phyloP scores from a whole-genome alignment of 2,888 invertebrate genomes.

The Cryptus viduatorius region DNA sequence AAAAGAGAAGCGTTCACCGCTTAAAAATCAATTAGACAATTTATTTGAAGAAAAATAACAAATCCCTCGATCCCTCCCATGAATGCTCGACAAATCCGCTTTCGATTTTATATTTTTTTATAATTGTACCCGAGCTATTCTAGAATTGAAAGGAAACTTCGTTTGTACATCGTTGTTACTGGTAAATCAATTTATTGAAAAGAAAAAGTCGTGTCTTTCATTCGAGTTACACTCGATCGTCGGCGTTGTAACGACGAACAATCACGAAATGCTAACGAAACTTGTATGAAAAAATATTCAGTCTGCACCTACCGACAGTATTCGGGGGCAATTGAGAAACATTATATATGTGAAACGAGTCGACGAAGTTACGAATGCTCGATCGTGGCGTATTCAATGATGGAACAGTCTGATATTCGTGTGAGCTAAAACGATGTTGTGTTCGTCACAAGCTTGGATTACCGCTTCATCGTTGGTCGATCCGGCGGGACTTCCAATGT shows the following conservation, averaged over 20 bases:
- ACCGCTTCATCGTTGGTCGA: conserved; percentile 97
- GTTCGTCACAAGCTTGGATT: conserved; percentile 96
- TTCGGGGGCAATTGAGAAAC: conserved; percentile 16
- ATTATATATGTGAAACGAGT: neutral
- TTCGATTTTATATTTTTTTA: conserved; percentile 67
- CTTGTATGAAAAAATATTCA: conserved; percentile 53
- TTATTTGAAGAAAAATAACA: conserved; percentile 47
- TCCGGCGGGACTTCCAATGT: conserved; percentile 96
- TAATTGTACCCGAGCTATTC: conserved; percentile 55
- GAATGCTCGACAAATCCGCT: conserved; percentile 46
- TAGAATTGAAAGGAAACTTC: conserved; percentile 46
- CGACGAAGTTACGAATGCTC: neutral
- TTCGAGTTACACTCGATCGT: conserved; percentile 9
- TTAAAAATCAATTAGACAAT: conserved; percentile 53
- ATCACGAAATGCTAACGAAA: neutral
- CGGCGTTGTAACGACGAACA: neutral
- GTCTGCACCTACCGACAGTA: conserved; percentile 18
- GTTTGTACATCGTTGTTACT: conserved; percentile 57
- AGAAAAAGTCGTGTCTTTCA: conserved; percentile 39
- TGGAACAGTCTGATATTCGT: conserved; percentile 97
- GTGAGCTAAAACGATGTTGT: conserved; percentile 94
- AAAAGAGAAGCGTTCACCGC: conserved; percentile 5
- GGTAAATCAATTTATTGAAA: conserved; percentile 64
- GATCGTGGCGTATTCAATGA: conserved; percentile 88
- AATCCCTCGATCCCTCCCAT: neutral